Base-by-base conservation (phyloP, 2,113 vertebrate species). In the Neodon shergylaensis region DNA sequence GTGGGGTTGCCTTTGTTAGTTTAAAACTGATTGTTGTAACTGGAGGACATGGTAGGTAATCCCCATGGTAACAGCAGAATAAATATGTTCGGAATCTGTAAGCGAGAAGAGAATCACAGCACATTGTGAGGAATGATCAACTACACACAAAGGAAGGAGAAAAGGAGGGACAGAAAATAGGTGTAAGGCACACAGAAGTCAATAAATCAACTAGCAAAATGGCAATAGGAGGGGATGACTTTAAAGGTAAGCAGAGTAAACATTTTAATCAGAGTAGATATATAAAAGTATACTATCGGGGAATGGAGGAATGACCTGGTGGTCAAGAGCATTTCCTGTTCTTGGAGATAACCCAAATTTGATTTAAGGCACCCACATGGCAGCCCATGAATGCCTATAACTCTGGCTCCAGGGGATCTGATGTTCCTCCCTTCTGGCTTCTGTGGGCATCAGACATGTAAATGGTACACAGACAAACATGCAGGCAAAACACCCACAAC, bases 41-140 rank as follows among this genome's bases (percentile, higher is more conserved):
- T 88, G 88, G 66, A 90, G 89, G 54, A 39, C 76, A 9, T 70
- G 49, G 14, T 44, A 94, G 90, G 31, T 72, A 92, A 90, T 90
- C 63, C 77, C 90, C 44, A 82, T 91, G 70, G 77, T 63, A 61
- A 94, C 47, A 14, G 66, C 33, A 95, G 42, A 88, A 39, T 84
- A 89, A 90, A 66, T 52, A 92, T 61, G 31, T 87, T 58, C 19
- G 65, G 49, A 83, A 87, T 90, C 66, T 73, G 21, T 33, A 66
- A 86, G 85, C 26, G 22, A 65, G 52, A 93, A 90, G 26, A 42
- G 39, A 92, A 74, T 90, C 54, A 93, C 70, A 90, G 42, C 7
- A 74, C 63, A 16, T 94, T 21, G 31, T 61, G 24, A 83, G 6
- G 13, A 42, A 61, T 63, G n/a, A 83, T 42, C 54, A 85, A 33